Conservation (phyloP, 2,113 vertebrate genomes). For the Rhineura floridana region DNA sequence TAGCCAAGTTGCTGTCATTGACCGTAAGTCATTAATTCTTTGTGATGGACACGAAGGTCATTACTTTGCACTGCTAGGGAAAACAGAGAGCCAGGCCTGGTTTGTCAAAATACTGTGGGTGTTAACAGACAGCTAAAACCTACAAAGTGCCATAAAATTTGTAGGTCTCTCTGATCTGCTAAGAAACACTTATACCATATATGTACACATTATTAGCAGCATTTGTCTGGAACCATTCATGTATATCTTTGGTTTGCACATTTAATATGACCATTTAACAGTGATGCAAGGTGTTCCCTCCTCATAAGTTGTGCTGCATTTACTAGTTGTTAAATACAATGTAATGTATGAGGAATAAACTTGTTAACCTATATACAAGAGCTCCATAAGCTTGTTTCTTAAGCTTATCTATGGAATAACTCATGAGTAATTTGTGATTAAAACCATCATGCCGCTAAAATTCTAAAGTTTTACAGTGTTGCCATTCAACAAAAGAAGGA, state of each 20-base stretch:
- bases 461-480: neutral
- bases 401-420: too few species aligned
- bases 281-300: neutral
- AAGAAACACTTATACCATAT: neutral
- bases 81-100: neutral
- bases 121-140: slow-evolving; percentile 41
- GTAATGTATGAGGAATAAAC: neutral
- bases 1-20: slow-evolving; percentile 30
- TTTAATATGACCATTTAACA: neutral
- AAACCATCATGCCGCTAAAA: neutral
- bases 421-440: neutral
- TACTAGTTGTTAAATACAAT: neutral
- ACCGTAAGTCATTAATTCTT: slow-evolving; percentile 45
- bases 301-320: neutral
- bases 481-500: slow-evolving; percentile 12
- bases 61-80: neutral
- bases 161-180: neutral
- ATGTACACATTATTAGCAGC: neutral
- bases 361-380: neutral
- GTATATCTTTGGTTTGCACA: neutral
- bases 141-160: slow-evolving; percentile 2
- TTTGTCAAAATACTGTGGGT: neutral
- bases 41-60: slow-evolving; percentile 2
- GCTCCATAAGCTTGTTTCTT: neutral
- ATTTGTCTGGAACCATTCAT: neutral